Percentiles rank a stretch among this genome's conserved stretches.
Evolutionary conservation across 2,888 invertebrate genomes (phyloP).

Genomic region (Augiades crinisus): DNA sequence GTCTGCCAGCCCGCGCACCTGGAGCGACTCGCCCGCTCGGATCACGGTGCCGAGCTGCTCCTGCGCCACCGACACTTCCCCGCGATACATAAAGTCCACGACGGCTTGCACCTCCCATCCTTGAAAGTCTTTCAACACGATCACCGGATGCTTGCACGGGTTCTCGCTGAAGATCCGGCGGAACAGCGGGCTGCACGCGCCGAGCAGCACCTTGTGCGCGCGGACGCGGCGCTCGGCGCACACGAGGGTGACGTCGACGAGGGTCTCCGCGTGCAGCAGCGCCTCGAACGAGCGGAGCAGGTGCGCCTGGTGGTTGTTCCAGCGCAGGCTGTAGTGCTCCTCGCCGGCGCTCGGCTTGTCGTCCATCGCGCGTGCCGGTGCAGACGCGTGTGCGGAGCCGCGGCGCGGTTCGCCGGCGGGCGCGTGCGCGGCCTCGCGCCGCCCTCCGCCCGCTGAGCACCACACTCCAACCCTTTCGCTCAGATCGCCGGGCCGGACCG

Average conservation of each 20-base stretch:
- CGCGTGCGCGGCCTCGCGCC: conserved; percentile 69
- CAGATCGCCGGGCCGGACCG: conserved; percentile 62
- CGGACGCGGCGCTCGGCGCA: conserved; percentile 92
- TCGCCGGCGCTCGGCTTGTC: conserved; percentile 75
- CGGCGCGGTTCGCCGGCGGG: conserved; percentile 45
- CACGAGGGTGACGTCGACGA: conserved; percentile 95
- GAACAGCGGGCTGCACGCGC: conserved; percentile 94
- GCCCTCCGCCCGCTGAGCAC: conserved; percentile 62
- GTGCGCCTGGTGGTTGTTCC: conserved; percentile 96
- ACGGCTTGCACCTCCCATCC: conserved; percentile 95
- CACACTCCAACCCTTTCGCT: conserved; percentile 73
- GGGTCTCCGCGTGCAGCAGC: conserved; percentile 91
- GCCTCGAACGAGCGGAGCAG: conserved; percentile 93
- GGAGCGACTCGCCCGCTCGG: conserved; percentile 93
- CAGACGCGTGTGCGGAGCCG: conserved; percentile 58
- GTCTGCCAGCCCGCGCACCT: conserved; percentile 89
- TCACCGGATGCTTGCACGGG: conserved; percentile 96
- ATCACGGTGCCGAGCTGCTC: conserved; percentile 92
- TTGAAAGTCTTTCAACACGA: conserved; percentile 94
- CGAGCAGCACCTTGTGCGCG: conserved; percentile 95
- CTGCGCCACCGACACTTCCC: conserved; percentile 93
- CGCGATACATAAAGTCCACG: conserved; percentile 96
- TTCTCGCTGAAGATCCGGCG: conserved; percentile 94
- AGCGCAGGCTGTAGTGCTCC: conserved; percentile 94
- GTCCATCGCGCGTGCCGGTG: conserved; percentile 71